phyloP scores from a whole-genome alignment of 2,888 invertebrate genomes.

The Sminthurides aquaticus region DNA sequence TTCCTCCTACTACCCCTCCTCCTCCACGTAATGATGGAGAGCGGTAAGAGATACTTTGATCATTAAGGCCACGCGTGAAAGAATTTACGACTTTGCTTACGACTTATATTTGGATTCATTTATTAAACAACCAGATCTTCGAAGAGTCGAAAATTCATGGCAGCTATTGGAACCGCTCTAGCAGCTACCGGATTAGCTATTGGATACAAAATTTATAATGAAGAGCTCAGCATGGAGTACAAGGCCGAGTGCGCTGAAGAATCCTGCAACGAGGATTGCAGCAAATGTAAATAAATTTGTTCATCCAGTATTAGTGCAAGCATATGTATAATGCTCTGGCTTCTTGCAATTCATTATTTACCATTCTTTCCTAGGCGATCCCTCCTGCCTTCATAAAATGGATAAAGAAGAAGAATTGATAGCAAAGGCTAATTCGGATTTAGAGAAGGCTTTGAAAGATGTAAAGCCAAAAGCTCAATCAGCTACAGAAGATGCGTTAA shows the following conservation, averaged over 20 bases:
- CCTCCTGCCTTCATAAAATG: conserved; percentile 38
- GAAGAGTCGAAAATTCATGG: conserved; percentile 12
- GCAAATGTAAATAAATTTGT: conserved; percentile 15
- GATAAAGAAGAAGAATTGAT: conserved; percentile 41
- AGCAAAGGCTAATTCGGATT: conserved; percentile 37
- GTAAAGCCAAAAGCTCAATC: conserved; percentile 39
- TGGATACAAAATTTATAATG: conserved; percentile 14
- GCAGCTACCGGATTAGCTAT: conserved; percentile 16
- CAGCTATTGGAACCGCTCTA: conserved; percentile 17
- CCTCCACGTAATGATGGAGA: conserved; percentile 10
- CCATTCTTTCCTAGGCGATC: conserved; percentile 13
- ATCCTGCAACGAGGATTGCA: conserved; percentile 10
- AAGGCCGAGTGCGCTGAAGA: conserved; percentile 19
- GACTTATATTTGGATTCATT: background rate
- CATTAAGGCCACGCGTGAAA: too few relatives aligned
- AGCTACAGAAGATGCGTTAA: conserved; percentile 41
- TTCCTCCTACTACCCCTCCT: conserved; percentile 4
- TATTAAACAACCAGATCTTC: conserved; percentile 12
- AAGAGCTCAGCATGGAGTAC: conserved; percentile 12
- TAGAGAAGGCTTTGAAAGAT: conserved; percentile 40
- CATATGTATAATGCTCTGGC: too few relatives aligned
- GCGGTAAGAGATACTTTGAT: conserved; percentile 5
- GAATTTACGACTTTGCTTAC: too few relatives aligned
- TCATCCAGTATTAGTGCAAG: background rate
- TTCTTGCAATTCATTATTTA: background rate